These are phyloP conservation scores for Tetrax tetrax DNA, from an alignment of 2,113 vertebrate species.

Conservation along the genomic window DNA sequence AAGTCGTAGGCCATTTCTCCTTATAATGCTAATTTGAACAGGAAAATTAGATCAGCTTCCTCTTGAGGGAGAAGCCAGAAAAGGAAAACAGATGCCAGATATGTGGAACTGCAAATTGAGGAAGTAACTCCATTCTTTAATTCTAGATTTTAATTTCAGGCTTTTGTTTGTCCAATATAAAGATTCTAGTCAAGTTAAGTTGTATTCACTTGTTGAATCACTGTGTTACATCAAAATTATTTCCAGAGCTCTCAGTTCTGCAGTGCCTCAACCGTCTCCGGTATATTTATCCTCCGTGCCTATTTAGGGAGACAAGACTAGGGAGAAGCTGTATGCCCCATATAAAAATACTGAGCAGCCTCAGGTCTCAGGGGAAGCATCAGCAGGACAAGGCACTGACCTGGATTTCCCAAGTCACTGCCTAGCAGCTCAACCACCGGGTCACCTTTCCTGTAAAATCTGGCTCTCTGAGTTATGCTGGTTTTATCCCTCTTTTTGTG, in stretches of 20 bases:
- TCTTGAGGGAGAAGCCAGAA: background rate
- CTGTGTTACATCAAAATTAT: fast-evolving
- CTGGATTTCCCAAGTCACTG: background rate
- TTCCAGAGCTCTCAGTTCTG: background rate
- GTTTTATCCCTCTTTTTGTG: background rate
- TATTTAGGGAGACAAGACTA: background rate
- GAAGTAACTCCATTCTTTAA: conserved; percentile 21
- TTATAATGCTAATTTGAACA: conserved; percentile 27
- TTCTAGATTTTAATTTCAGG: background rate
- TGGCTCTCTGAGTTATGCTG: fast-evolving
- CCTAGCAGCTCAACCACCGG: background rate
- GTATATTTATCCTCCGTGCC: background rate
- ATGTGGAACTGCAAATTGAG: background rate
- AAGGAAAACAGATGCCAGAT: conserved; percentile 10
- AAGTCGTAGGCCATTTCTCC: background rate
- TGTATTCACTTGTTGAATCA: background rate
- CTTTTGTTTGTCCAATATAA: background rate
- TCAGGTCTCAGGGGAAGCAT: background rate
- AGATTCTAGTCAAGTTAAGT: background rate
- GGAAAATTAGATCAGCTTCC: conserved; percentile 51
- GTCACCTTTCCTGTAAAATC: background rate
- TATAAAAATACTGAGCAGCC: background rate
- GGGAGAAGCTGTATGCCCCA: background rate
- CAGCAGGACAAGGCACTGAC: background rate
- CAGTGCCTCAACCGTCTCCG: background rate